These are phyloP conservation scores for Phragmatobia fuliginosa DNA, from an alignment of 2,888 invertebrate genomes.

Conservation along the genomic window DNA sequence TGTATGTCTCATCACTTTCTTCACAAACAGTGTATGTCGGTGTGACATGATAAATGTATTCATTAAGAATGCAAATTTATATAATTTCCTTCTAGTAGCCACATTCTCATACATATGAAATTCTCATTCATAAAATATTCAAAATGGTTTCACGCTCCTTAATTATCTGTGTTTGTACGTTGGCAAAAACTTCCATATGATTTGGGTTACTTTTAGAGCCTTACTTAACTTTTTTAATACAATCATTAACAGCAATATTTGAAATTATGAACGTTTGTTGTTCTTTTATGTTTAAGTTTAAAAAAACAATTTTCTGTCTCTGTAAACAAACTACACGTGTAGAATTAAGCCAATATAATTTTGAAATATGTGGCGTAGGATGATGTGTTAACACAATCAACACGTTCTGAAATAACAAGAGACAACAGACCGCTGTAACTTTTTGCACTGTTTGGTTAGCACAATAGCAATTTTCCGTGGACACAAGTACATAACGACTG, in stretches of 20 bases:
- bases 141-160: constrained; percentile 84
- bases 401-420: constrained; percentile 43
- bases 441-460: constrained; percentile 48
- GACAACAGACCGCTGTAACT: constrained; percentile 44
- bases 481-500: constrained; percentile 56
- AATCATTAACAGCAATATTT: not conserved
- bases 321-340: not conserved
- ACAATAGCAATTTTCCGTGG: constrained; percentile 53
- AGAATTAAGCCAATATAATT: constrained; percentile 3
- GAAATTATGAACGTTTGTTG: not conserved
- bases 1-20: constrained; percentile 29
- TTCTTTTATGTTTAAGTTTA: not conserved
- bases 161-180: constrained; percentile 83
- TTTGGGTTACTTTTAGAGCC: constrained; percentile 24
- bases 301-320: not conserved
- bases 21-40: constrained; percentile 42
- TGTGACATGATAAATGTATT: constrained; percentile 67
- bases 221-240: not conserved
- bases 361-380: constrained; percentile 18
- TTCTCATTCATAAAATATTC: constrained; percentile 82
- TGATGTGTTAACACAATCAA: constrained; percentile 49
- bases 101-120: constrained; percentile 84
- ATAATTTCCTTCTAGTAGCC: constrained; percentile 80
- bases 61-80: constrained; percentile 81
- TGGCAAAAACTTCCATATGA: constrained; percentile 71